Evolutionary conservation across 37 sponge, comb jelly and placozoan species (phyloP), one percentile per base, ranked within the genome.

Genomic region (Crambe crambe): DNA sequence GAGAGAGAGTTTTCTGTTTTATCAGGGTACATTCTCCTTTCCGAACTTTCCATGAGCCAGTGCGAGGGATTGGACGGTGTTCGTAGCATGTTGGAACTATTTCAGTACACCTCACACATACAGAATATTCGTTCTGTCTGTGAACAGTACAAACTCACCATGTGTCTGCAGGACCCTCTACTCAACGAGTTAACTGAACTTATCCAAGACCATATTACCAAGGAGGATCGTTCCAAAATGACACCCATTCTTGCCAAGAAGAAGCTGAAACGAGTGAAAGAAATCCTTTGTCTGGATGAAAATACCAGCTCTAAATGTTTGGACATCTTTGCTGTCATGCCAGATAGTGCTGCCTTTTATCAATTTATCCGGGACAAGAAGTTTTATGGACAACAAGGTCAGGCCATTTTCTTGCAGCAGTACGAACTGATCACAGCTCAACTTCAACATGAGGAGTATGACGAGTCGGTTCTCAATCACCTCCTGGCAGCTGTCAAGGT

Each of bases 371-470:
- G 31, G 31, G 89, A 83, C 73, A 89, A 83, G 85, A 68, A 78
- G 34, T 89, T 81, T 63, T 41, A 42, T 27, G 89, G 80, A 30
- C n/a, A 77, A 30, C 54, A 81, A 44, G 90, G 86, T 0, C 83
- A 82, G 6, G 75, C 56, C 17, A 63, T 70, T 26, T 82, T 94
- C 37, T 68, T 68, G 56, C 77, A 94, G 65, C 82, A 94, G 85
- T 89, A 94, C 44, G 86, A 85, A 35, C 76, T 93, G 58, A 93
- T 93, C 47, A 89, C 94, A 15, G 76, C 82, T 23, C 85, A 85
- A 68, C 71, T 93, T 0, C 89, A 89, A 44, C 87, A 93, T 81
- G 89, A 93, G 29, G 94, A 93, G 36, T 93, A 94, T 68, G 87
- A 94, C 37, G 95, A 94, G 41, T 42, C 39, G 1, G 88, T 94